These are phyloP conservation scores for Andrena trimmerana DNA, from an alignment of 2,888 invertebrate genomes.

Conservation along the genomic window DNA sequence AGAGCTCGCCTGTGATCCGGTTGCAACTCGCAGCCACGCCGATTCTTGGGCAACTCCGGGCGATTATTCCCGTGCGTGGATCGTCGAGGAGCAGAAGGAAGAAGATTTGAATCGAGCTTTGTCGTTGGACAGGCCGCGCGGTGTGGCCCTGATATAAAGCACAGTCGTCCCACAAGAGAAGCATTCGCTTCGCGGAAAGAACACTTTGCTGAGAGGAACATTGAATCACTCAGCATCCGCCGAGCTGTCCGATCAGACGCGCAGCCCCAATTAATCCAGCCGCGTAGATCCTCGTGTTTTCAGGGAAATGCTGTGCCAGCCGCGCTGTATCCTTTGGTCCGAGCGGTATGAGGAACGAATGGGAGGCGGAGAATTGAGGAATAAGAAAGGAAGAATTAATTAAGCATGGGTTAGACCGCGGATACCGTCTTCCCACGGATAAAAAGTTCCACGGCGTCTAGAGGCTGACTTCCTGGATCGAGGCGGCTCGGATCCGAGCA, in stretches of 20 bases:
- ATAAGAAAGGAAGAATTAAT: slow-evolving; percentile 44
- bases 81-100: not conserved
- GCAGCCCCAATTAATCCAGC: slow-evolving; percentile 17
- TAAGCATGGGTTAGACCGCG: slow-evolving; percentile 44
- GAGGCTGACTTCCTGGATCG: slow-evolving; percentile 64
- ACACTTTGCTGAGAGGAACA: not conserved
- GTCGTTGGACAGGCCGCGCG: too few species aligned
- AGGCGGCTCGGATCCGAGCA: slow-evolving; percentile 20
- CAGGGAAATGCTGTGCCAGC: not conserved
- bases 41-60: slow-evolving; percentile 25
- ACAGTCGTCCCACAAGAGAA: not conserved
- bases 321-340: not conserved
- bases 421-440: slow-evolving; percentile 54
- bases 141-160: not conserved
- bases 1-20: slow-evolving; percentile 28
- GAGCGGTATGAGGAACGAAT: not conserved
- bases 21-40: slow-evolving; percentile 31
- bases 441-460: slow-evolving; percentile 58
- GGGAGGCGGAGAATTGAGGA: not conserved
- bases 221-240: slow-evolving; percentile 1
- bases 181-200: not conserved
- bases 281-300: not conserved
- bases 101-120: not conserved
- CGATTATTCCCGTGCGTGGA: slow-evolving; percentile 32
- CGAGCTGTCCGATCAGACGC: slow-evolving; percentile 10